Evolutionary conservation across 2,888 invertebrate species (phyloP).

Genomic region (Tortricodes alternella): DNA sequence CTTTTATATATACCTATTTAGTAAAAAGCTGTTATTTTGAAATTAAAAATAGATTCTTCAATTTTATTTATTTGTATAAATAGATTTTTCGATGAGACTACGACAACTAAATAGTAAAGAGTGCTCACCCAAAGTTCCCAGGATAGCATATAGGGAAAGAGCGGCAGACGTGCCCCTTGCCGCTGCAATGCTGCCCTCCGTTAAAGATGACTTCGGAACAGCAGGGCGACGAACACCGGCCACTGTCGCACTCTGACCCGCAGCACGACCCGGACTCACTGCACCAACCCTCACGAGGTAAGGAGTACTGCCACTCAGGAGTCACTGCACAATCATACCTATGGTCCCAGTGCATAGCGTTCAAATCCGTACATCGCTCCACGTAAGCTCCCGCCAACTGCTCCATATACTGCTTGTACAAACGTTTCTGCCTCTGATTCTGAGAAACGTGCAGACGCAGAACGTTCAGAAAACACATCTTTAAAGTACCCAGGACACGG

Average conservation of each 20-base stretch:
- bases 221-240: constrained; percentile 75
- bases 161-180: constrained; percentile 65
- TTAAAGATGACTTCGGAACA: constrained; percentile 81
- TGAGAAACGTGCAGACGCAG: constrained; percentile 80
- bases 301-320: constrained; percentile 66
- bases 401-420: constrained; percentile 79
- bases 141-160: constrained; percentile 67
- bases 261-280: constrained; percentile 61
- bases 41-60: too few species aligned
- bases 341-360: constrained; percentile 58
- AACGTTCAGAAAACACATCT: constrained; percentile 84
- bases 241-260: constrained; percentile 70
- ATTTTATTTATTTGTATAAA: too few species aligned
- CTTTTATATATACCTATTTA: too few species aligned
- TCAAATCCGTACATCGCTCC: constrained; percentile 67
- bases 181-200: constrained; percentile 74
- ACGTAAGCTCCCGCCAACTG: constrained; percentile 75
- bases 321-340: constrained; percentile 52
- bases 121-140: constrained; percentile 73
- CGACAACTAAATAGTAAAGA: neutral
- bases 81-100: neutral
- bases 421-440: constrained; percentile 73
- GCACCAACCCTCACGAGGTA: constrained; percentile 62
- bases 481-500: constrained; percentile 49
- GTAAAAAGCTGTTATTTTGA: too few species aligned